A percentile compares a stretch with the other conserved stretches of the same genome.
Evolutionary conservation across 2,797 vertebrate genomes (phyloP).

Genomic region (Sorex maritimensis): DNA sequence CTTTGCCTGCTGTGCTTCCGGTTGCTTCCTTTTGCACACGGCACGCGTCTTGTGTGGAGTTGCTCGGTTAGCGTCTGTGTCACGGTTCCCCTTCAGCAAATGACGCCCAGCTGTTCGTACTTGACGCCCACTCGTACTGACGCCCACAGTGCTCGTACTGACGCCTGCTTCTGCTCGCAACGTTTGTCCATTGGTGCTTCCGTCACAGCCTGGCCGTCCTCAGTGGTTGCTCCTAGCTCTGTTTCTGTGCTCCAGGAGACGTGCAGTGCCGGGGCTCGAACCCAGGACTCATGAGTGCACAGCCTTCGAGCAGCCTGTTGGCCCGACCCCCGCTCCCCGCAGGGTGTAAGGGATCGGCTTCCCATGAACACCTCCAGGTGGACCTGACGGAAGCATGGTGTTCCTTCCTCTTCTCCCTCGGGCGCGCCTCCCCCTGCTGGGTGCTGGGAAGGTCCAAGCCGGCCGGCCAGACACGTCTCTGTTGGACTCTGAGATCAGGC

Average conservation of each 20-base stretch:
- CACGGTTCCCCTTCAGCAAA: constrained; percentile 1
- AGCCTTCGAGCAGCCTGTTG: not conserved
- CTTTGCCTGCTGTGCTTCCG: not conserved
- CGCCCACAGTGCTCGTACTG: not conserved
- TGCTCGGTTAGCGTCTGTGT: constrained; percentile 8
- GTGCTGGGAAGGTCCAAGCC: not conserved
- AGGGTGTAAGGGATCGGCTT: constrained; percentile 18
- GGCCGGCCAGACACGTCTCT: not conserved
- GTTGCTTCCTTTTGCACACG: not conserved
- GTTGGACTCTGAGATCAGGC: not conserved
- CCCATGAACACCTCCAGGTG: too few species aligned
- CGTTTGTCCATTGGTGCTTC: not conserved
- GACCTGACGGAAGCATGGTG: not conserved
- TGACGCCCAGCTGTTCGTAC: not conserved
- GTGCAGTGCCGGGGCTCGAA: not conserved
- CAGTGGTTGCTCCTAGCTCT: too few species aligned
- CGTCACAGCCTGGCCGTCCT: too few species aligned
- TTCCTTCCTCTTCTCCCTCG: not conserved
- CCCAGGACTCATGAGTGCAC: not conserved
- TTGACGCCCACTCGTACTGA: too few species aligned
- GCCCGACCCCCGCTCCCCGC: too few species aligned
- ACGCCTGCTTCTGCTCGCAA: not conserved
- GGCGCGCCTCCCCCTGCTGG: not conserved
- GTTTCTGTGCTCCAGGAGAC: too few species aligned
- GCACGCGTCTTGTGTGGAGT: not conserved